Base-by-base conservation (phyloP, 2,888 invertebrate species). In the Caenorhabditis auriculariae region DNA sequence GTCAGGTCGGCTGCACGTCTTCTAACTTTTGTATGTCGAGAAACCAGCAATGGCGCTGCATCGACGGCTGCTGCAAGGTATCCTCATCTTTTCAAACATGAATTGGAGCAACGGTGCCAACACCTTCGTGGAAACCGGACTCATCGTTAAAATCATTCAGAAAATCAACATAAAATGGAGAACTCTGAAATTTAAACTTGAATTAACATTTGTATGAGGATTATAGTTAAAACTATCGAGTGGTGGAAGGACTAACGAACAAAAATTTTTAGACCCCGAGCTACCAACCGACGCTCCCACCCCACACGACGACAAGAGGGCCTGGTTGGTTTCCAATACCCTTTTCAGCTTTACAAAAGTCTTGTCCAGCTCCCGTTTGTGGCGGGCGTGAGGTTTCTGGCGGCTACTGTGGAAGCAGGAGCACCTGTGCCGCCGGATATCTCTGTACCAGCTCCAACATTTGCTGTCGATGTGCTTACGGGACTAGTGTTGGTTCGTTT, bases 381-480 rank as follows among this genome's bases (percentile, higher is more conserved):
- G 68, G 64, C 12, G 68, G 68, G 26, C 68, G 68, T 45, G 68
- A 68, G 57, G 61, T 60, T 35, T 65, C 64, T 39, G 68, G 68
- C n/a, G 68, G 68, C 7, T 68, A 61, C 49, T 68, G 68, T 38
- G 45, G 63, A 42, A 37, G 62, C 29, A 63, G 63, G 28, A 60
- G 56, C 19, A 35, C 43, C 6, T 66, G 66, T 47, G 63, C 56
- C 28, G 35, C 57, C 26, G 68, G 68, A 44, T 68, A 64, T 55
- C 44, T 64, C 57, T 68, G 68, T 54, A 68, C 55, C 1, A 57
- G 55, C 17, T 60, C 61, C 51, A 61, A 64, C 42, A 57, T 68
- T 2, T 68, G 68, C 54, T 68, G 68, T 38, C 47, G 68, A 29
- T 68, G 68, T 39, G 54, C 68, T 0, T 65, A 61, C 46, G 68